Conservation (phyloP, 2,888 invertebrate genomes). For the Germaria angustata region DNA sequence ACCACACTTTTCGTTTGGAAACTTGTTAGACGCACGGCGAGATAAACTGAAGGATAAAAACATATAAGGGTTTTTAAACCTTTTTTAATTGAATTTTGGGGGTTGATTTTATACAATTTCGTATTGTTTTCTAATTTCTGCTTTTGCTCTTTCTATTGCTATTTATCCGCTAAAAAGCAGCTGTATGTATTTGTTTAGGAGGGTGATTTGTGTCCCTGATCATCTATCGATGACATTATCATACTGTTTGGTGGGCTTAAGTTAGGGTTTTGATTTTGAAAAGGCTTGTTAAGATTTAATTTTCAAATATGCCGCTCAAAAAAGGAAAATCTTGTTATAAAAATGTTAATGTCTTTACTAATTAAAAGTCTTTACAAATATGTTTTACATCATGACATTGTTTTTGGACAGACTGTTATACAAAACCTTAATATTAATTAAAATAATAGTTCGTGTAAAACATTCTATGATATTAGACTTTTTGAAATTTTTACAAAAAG, state of each 20-base stretch:
- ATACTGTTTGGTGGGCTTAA: not conserved
- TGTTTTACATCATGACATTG: slow-evolving; percentile 8
- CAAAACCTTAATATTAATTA: not conserved
- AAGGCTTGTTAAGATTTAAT: slow-evolving; percentile 43
- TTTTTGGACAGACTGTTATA: not conserved
- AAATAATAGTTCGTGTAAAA: slow-evolving; percentile 17
- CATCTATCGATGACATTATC: slow-evolving; percentile 1
- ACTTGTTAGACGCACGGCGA: not conserved
- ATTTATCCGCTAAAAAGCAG: not conserved
- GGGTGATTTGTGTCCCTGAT: slow-evolving; percentile 28
- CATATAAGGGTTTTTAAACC: slow-evolving; percentile 53
- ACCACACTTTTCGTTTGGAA: slow-evolving; percentile 37
- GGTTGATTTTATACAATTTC: slow-evolving; percentile 55
- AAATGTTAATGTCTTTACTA: slow-evolving; percentile 43
- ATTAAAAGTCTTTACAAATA: slow-evolving; percentile 19
- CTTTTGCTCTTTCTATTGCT: not conserved
- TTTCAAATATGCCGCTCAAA: slow-evolving; percentile 51
- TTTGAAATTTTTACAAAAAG: too few relatives aligned
- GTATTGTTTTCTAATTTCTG: too few relatives aligned
- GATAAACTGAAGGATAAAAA: slow-evolving; percentile 4
- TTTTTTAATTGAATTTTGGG: slow-evolving; percentile 59
- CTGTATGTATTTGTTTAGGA: slow-evolving; percentile 4
- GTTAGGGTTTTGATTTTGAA: slow-evolving; percentile 11
- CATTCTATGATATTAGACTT: too few relatives aligned
- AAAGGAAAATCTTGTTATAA: slow-evolving; percentile 14